phyloP scores from a whole-genome alignment of 2,888 invertebrate species.

The Leptinotarsa peninsularis region DNA sequence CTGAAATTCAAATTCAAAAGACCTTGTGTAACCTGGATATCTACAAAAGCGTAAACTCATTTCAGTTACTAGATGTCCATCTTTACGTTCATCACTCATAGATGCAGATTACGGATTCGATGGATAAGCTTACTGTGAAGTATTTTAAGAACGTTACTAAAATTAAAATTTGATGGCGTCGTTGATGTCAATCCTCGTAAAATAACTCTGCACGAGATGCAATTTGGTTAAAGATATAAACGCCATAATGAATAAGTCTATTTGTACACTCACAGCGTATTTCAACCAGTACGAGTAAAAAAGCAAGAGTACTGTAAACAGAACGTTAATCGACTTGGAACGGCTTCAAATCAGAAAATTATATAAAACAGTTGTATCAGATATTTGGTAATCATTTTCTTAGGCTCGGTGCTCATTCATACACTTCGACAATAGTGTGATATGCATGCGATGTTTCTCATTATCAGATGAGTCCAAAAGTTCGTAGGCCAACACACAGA shows the following conservation, averaged over 20 bases:
- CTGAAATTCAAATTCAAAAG: neutral
- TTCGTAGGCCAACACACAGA: too few relatives aligned
- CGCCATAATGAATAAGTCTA: neutral
- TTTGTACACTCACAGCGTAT: neutral
- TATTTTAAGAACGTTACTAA: constrained; percentile 42
- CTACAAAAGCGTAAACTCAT: neutral
- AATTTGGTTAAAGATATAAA: neutral
- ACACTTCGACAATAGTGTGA: too few relatives aligned
- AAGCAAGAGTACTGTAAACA: too few relatives aligned
- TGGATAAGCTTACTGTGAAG: constrained; percentile 41
- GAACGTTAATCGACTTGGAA: too few relatives aligned
- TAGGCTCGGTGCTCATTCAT: too few relatives aligned
- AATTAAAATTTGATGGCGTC: constrained; percentile 41
- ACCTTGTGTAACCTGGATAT: too few relatives aligned
- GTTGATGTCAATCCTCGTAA: constrained; percentile 26
- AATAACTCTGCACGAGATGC: constrained; percentile 1
- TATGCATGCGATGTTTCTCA: too few relatives aligned
- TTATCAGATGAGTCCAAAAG: too few relatives aligned
- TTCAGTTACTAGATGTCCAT: neutral
- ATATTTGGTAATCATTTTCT: too few relatives aligned
- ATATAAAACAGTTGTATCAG: too few relatives aligned
- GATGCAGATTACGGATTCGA: constrained; percentile 26
- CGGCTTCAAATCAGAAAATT: too few relatives aligned
- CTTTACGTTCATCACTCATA: constrained; percentile 4
- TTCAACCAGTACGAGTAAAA: neutral